Evolutionary conservation across 1,140 invertebrate species (phyloP).

Genomic region (Laodelphax striatellus): DNA sequence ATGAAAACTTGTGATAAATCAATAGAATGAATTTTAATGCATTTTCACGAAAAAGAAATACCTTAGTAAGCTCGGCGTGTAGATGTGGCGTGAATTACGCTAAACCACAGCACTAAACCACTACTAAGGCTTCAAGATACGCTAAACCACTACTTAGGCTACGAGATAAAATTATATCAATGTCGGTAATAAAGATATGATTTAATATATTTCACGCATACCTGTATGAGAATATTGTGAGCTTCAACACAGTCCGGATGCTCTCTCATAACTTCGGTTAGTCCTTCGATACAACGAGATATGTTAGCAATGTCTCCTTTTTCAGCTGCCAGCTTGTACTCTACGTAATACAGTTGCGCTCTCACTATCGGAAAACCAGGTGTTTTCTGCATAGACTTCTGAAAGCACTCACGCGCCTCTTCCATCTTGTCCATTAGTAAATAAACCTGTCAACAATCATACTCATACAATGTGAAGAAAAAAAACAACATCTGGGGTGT

Average conservation of each 20-base stretch:
- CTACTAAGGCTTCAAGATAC: too few relatives aligned
- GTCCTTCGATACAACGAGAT: slow-evolving; percentile 47
- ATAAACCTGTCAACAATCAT: slow-evolving; percentile 50
- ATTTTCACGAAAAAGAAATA: too few relatives aligned
- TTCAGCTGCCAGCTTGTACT: slow-evolving; percentile 54
- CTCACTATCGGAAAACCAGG: slow-evolving; percentile 70
- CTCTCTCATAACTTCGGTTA: slow-evolving; percentile 59
- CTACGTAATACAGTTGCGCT: slow-evolving; percentile 78
- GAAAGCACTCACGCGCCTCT: slow-evolving; percentile 69
- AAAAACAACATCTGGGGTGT: too few relatives aligned
- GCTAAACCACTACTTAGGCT: too few relatives aligned
- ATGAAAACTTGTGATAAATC: too few relatives aligned
- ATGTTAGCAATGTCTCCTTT: slow-evolving; percentile 32
- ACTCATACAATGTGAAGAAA: not conserved
- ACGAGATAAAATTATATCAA: too few relatives aligned
- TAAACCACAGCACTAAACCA: too few relatives aligned
- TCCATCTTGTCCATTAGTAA: slow-evolving; percentile 67
- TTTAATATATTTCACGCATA: slow-evolving; percentile 27
- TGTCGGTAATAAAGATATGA: too few relatives aligned
- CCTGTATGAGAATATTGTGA: slow-evolving; percentile 71
- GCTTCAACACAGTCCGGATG: slow-evolving; percentile 78
- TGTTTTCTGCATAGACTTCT: slow-evolving; percentile 67
- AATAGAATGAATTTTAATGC: too few relatives aligned
- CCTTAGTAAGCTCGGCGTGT: too few relatives aligned
- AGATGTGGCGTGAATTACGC: too few relatives aligned